Percentiles rank a stretch among this genome's conserved stretches.
Conservation (phyloP, 1,140 invertebrate genomes). For the Hirudo medicinalis region DNA sequence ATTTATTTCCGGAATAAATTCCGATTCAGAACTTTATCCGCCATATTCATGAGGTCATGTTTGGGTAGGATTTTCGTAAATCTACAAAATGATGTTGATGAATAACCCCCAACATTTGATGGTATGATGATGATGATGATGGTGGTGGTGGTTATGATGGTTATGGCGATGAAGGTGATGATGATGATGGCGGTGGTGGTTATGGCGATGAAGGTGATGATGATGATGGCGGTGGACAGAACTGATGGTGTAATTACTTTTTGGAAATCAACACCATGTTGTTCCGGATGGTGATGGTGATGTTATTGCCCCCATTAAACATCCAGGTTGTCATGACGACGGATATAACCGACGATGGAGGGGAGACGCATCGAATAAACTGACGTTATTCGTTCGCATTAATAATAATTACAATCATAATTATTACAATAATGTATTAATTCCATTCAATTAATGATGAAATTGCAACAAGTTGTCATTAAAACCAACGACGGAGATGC, state of each 20-base stretch:
- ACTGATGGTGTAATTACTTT: not conserved
- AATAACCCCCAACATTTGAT: not conserved
- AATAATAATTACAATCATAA: no score
- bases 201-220: not conserved
- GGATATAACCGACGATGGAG: not conserved
- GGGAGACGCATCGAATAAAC: not conserved
- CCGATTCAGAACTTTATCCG: not conserved
- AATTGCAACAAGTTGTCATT: no score
- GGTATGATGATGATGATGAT: not conserved
- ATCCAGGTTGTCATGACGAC: slow-evolving; percentile 1
- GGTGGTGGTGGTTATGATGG: not conserved
- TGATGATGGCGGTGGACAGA: no score
- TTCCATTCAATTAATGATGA: no score
- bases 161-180: not conserved
- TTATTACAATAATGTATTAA: no score
- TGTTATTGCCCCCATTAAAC: not conserved
- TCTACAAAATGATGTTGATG: not conserved
- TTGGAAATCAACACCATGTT: no score
- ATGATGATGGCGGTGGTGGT: not conserved
- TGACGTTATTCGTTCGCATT: no score
- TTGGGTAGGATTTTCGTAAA: not conserved
- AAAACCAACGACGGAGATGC: no score
- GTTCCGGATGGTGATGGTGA: not conserved
- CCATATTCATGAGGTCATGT: not conserved
- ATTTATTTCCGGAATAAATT: not conserved